Conservation (phyloP, 2,888 invertebrate species). For the Protula sp. region DNA sequence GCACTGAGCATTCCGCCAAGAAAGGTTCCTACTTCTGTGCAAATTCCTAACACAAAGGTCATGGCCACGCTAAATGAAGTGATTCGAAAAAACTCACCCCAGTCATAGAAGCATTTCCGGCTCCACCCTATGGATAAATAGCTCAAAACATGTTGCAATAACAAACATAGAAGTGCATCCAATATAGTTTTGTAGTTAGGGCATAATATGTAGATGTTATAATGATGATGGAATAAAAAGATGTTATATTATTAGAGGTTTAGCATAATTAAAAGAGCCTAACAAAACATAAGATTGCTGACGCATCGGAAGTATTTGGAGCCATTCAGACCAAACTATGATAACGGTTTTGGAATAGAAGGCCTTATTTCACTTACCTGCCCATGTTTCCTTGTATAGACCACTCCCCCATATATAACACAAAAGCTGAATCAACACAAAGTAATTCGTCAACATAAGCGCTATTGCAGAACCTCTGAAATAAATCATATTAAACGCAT, state of each 20-base stretch:
- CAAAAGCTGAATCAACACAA: constrained; percentile 23
- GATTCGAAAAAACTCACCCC: constrained; percentile 22
- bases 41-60: constrained; percentile 31
- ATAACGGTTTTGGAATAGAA: too few species aligned
- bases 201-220: neutral
- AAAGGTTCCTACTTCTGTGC: constrained; percentile 29
- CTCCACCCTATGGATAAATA: constrained; percentile 29
- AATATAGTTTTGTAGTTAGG: too few species aligned
- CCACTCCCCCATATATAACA: constrained; percentile 27
- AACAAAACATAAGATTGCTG: too few species aligned
- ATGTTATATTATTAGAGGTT: too few species aligned
- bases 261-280: too few species aligned
- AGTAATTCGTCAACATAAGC: constrained; percentile 24
- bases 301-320: too few species aligned
- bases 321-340: too few species aligned
- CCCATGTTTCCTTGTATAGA: constrained; percentile 27
- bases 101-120: constrained; percentile 25
- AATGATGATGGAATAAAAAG: too few species aligned
- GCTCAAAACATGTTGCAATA: neutral
- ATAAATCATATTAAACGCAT: too few species aligned
- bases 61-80: constrained; percentile 24
- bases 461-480: constrained; percentile 28
- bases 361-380: constrained; percentile 11
- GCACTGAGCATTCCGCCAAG: constrained; percentile 15
- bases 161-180: neutral